Evolutionary conservation across 2,888 invertebrate genomes (phyloP).

Genomic region (Macrosoma leucophasiata): DNA sequence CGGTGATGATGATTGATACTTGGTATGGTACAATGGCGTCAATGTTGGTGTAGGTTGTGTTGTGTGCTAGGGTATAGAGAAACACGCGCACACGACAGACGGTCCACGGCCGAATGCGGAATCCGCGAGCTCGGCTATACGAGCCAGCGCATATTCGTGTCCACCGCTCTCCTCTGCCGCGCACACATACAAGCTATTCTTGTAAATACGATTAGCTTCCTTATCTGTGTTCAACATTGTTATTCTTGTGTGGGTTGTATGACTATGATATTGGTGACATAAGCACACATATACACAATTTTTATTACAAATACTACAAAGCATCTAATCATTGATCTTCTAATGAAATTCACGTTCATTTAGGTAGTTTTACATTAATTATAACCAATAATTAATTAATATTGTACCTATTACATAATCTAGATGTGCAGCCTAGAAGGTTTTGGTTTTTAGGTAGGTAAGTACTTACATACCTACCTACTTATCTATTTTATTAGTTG

Average conservation of each 20-base stretch:
- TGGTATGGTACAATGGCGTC: constrained; percentile 56
- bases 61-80: constrained; percentile 37
- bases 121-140: constrained; percentile 33
- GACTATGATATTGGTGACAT: too few relatives aligned
- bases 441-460: too few relatives aligned
- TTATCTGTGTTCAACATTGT: neutral
- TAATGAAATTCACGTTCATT: too few relatives aligned
- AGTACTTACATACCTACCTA: too few relatives aligned
- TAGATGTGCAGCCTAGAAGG: too few relatives aligned
- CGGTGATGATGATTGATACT: constrained; percentile 44
- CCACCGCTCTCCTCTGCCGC: constrained; percentile 31
- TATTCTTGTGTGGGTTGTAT: constrained; percentile 5
- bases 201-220: constrained; percentile 6
- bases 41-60: constrained; percentile 73
- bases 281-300: constrained; percentile 2
- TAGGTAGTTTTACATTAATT: too few relatives aligned
- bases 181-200: constrained; percentile 12
- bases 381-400: too few relatives aligned
- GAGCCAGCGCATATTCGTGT: constrained; percentile 27
- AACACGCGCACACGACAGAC: constrained; percentile 52
- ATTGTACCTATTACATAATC: too few relatives aligned
- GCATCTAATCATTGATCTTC: too few relatives aligned
- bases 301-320: too few relatives aligned
- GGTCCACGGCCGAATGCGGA: constrained; percentile 63
- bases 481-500: too few relatives aligned